Percentiles rank a stretch among this genome's conserved stretches.
phyloP scores from a whole-genome alignment of 2,113 vertebrate genomes.

The Pycnonotus jocosus region DNA sequence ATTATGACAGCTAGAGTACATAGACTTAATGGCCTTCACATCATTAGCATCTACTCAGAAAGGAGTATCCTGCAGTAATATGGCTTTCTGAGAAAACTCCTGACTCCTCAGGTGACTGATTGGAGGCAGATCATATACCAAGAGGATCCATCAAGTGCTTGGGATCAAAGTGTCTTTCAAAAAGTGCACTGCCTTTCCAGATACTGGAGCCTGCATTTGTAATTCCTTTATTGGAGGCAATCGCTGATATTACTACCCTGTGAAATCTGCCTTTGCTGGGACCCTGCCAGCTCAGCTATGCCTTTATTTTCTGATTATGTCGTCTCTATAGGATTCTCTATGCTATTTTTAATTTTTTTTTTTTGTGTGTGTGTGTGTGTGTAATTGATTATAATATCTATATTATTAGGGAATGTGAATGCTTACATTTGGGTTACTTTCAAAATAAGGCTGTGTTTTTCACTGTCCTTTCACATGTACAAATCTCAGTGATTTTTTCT shows the following conservation, averaged over 20 bases:
- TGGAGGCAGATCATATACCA: accelerated
- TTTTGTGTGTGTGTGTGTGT: neutral
- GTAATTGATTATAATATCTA: neutral
- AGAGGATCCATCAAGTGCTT: neutral
- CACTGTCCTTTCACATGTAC: neutral
- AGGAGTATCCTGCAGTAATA: neutral
- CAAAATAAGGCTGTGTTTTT: neutral
- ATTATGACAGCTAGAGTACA: neutral
- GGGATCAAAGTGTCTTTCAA: neutral
- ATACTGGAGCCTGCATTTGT: neutral
- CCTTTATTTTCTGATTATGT: neutral
- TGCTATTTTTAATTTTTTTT: neutral
- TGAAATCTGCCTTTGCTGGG: neutral
- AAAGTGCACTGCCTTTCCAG: neutral
- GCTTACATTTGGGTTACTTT: neutral
- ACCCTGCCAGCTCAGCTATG: neutral
- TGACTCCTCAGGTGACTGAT: neutral
- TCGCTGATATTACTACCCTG: neutral
- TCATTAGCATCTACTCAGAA: neutral
- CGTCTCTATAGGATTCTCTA: neutral
- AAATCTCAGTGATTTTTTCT: neutral
- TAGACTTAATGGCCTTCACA: neutral
- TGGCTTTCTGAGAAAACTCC: neutral
- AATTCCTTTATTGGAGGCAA: neutral
- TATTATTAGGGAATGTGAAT: neutral